phyloP scores from a whole-genome alignment of 2,888 invertebrate genomes.

The Eupsilia transversa region DNA sequence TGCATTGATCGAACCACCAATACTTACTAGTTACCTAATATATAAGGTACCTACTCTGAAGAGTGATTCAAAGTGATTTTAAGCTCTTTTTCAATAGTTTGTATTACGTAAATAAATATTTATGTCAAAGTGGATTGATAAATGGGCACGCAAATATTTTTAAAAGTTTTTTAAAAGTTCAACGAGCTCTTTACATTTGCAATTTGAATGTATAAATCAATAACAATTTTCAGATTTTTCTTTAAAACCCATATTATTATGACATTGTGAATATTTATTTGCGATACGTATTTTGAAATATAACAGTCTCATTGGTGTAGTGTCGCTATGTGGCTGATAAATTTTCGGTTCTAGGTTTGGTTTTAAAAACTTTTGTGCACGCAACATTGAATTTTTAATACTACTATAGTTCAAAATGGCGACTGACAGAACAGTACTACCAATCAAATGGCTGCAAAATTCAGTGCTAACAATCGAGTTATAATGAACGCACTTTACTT shows the following conservation, averaged over 20 bases:
- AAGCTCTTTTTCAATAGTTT: not conserved
- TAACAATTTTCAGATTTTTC: not conserved
- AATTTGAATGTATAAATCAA: not conserved
- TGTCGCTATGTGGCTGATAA: not conserved
- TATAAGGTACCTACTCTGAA: too few relatives aligned
- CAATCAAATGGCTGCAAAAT: too few relatives aligned
- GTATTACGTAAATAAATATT: not conserved
- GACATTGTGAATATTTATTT: conserved; percentile 7
- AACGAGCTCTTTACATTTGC: conserved; percentile 2
- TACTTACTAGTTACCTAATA: not conserved
- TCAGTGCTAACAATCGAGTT: too few relatives aligned
- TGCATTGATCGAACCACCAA: not conserved
- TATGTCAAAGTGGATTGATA: not conserved
- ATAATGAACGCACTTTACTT: too few relatives aligned
- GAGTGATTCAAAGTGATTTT: not conserved
- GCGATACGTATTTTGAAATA: not conserved
- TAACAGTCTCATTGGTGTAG: not conserved
- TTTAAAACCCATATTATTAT: not conserved
- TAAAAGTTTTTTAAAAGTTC: conserved; percentile 5
- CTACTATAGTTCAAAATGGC: too few relatives aligned
- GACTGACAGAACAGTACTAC: too few relatives aligned
- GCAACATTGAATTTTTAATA: too few relatives aligned
- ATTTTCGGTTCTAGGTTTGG: not conserved
- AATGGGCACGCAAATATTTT: conserved; percentile 2
- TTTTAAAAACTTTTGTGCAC: not conserved